Conservation (phyloP, 2,888 invertebrate genomes). For the Agonopterix alstromeriana region DNA sequence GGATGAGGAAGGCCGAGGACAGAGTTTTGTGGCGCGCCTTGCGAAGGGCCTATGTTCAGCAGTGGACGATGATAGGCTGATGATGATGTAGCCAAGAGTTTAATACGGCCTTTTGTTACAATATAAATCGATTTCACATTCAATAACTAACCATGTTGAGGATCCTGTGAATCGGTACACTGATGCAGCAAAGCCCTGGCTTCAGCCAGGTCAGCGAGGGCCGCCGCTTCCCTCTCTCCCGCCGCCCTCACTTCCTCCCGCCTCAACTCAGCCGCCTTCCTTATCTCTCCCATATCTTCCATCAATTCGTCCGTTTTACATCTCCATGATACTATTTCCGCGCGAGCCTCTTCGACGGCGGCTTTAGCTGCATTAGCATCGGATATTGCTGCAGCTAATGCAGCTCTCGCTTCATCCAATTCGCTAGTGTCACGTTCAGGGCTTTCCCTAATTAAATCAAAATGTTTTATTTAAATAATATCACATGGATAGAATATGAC, state of each 20-base stretch:
- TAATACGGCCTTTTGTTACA: too few relatives aligned
- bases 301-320: conserved; percentile 52
- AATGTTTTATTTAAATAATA: too few relatives aligned
- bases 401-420: conserved; percentile 47
- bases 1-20: too few relatives aligned
- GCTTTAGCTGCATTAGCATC: conserved; percentile 44
- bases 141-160: conserved; percentile 47
- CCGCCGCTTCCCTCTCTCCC: conserved; percentile 49
- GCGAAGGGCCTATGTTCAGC: too few relatives aligned
- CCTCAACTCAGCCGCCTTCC: conserved; percentile 46
- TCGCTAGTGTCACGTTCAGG: conserved; percentile 53
- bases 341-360: conserved; percentile 43
- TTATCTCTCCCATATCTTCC: conserved; percentile 47
- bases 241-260: conserved; percentile 52
- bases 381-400: conserved; percentile 34
- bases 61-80: too few relatives aligned
- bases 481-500: too few relatives aligned
- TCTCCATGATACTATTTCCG: conserved; percentile 48
- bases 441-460: conserved; percentile 19
- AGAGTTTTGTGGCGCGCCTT: too few relatives aligned
- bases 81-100: too few relatives aligned
- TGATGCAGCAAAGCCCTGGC: conserved; percentile 56
- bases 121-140: too few relatives aligned
- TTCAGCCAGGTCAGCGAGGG: conserved; percentile 55
- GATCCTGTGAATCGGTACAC: conserved; percentile 44